Conservation (phyloP, 2,888 invertebrate species). For the Phortica magna region DNA sequence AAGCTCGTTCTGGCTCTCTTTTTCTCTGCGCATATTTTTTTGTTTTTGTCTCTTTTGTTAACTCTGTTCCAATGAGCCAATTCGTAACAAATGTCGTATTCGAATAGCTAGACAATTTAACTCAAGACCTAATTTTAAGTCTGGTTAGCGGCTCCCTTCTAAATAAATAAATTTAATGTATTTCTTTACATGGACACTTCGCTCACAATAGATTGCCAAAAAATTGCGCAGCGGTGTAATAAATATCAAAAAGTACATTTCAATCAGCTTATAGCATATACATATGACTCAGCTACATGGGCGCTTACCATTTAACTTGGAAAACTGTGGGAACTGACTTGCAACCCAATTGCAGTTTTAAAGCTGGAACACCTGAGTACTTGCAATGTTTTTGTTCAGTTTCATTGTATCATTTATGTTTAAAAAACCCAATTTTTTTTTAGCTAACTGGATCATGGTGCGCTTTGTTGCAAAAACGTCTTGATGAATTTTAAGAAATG, state of each 20-base stretch:
- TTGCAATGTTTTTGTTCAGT: background rate
- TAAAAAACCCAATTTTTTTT: too few relatives aligned
- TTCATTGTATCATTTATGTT: background rate
- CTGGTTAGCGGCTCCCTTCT: too few relatives aligned
- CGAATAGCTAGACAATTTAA: background rate
- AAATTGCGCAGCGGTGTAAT: background rate
- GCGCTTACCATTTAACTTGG: background rate
- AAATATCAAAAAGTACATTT: slow-evolving; percentile 13
- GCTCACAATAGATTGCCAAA: background rate
- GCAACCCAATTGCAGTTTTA: background rate
- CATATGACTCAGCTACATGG: background rate
- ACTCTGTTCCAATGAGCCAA: background rate
- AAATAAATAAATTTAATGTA: too few relatives aligned
- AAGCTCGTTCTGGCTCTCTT: background rate
- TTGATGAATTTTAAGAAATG: too few relatives aligned
- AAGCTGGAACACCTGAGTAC: background rate
- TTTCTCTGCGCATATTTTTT: background rate
- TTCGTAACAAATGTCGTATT: background rate
- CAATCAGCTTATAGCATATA: slow-evolving; percentile 1
- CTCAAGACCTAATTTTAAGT: background rate
- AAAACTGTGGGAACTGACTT: slow-evolving; percentile 6
- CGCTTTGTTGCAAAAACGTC: too few relatives aligned
- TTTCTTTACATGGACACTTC: background rate
- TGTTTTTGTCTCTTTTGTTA: background rate
- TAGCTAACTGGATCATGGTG: too few relatives aligned